Percentiles rank a stretch among this genome's conserved stretches.
phyloP scores from a whole-genome alignment of 2,888 invertebrate species.

The Tolmerus cingulatus region DNA sequence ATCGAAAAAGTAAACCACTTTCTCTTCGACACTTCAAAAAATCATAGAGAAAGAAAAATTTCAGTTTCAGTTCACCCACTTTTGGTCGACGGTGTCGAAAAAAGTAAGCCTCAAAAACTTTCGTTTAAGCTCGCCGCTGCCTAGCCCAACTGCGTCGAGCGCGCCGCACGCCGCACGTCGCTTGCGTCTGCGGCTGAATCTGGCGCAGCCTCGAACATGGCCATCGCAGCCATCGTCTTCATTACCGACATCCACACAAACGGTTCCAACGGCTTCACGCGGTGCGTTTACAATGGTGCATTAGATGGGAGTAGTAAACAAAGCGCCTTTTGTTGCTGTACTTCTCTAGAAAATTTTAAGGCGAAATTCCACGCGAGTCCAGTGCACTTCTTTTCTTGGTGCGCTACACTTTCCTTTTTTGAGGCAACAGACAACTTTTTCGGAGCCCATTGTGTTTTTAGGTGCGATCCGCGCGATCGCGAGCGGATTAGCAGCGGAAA shows the following conservation, averaged over 20 bases:
- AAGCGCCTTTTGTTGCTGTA: background rate
- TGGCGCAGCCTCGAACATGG: background rate
- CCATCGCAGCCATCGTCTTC: background rate
- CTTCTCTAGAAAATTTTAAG: background rate
- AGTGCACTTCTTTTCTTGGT: background rate
- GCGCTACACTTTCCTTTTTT: background rate
- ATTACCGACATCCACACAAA: background rate
- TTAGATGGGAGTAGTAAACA: background rate
- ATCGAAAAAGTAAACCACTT: conserved; percentile 22
- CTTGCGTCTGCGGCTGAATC: background rate
- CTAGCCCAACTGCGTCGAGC: background rate
- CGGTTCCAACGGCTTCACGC: background rate
- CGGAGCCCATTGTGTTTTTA: background rate
- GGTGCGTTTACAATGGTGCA: background rate
- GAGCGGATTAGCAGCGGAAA: background rate
- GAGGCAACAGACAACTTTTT: background rate
- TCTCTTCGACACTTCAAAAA: background rate
- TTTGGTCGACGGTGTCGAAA: background rate
- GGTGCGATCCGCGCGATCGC: background rate
- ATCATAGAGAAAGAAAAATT: conserved; percentile 22
- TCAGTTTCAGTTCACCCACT: conserved; percentile 41
- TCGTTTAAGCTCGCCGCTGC: background rate
- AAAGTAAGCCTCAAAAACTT: background rate
- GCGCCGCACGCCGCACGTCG: background rate
- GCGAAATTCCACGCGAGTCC: background rate